Conservation (phyloP, 2,797 vertebrate species). For the Miichthys miiuy region DNA sequence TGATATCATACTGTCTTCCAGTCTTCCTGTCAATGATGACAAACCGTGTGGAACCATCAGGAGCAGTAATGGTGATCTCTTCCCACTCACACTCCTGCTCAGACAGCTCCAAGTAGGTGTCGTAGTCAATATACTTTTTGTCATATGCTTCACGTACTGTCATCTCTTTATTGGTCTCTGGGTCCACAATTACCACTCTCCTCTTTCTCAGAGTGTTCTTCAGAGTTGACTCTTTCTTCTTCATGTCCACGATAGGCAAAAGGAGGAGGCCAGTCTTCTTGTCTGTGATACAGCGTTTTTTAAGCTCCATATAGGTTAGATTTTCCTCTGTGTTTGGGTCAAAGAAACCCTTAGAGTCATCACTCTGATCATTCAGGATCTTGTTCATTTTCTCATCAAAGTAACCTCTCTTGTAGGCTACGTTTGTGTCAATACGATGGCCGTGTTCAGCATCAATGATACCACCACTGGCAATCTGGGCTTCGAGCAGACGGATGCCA, state of each 20-base stretch:
- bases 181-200: conserved; percentile 95
- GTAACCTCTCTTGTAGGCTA: conserved; percentile 92
- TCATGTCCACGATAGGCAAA: conserved; percentile 90
- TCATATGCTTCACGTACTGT: conserved; percentile 93
- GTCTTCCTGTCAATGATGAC: conserved; percentile 91
- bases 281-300: conserved; percentile 92
- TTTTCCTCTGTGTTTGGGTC: conserved; percentile 98
- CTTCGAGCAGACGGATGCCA: conserved; percentile 93
- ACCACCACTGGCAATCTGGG: conserved; percentile 97
- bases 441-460: conserved; percentile 96
- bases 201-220: conserved; percentile 93
- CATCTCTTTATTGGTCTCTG: conserved; percentile 96
- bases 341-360: conserved; percentile 93
- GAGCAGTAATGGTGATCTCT: conserved; percentile 92
- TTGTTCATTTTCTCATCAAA: conserved; percentile 92
- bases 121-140: conserved; percentile 93
- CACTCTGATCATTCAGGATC: conserved; percentile 89
- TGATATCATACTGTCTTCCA: conserved; percentile 91
- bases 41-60: conserved; percentile 90
- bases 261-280: conserved; percentile 91
- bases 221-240: conserved; percentile 83
- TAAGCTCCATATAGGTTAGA: conserved; percentile 92
- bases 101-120: conserved; percentile 91
- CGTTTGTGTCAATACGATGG: conserved; percentile 91
- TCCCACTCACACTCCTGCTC: conserved; percentile 99